Conservation (phyloP, 92 coral and sea anemone species). For the Metridium senile region DNA sequence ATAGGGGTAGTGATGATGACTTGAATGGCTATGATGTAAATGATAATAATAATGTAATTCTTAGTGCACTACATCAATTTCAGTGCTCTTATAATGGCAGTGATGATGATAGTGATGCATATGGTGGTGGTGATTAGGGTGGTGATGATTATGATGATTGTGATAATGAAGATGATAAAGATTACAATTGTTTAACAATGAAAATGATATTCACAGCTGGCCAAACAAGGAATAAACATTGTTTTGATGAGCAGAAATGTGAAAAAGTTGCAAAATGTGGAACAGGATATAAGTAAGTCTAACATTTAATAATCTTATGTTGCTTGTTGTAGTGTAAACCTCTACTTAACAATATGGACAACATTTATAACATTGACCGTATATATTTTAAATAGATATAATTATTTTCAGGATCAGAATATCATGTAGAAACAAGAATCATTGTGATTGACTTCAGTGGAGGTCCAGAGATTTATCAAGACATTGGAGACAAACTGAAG, state of each 20-base stretch:
- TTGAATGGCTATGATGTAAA: background rate
- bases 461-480: constrained; percentile 72
- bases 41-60: background rate
- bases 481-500: constrained; percentile 68
- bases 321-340: too few species aligned
- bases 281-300: constrained; percentile 79
- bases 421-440: constrained; percentile 68
- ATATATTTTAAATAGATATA: too few species aligned
- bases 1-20: background rate
- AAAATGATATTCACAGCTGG: constrained; percentile 64
- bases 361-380: too few species aligned
- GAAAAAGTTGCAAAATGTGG: constrained; percentile 79
- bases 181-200: too few species aligned
- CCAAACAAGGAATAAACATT: constrained; percentile 85
- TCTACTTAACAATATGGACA: too few species aligned
- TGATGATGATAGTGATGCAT: too few species aligned
- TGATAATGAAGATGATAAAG: too few species aligned
- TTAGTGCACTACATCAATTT: too few species aligned
- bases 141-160: too few species aligned
- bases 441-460: constrained; percentile 87
- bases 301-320: too few species aligned
- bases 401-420: constrained; percentile 62
- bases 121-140: too few species aligned
- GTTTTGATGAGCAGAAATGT: constrained; percentile 82
- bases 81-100: too few species aligned